Conservation (phyloP, 2,113 vertebrate genomes). For the Megalops atlanticus region DNA sequence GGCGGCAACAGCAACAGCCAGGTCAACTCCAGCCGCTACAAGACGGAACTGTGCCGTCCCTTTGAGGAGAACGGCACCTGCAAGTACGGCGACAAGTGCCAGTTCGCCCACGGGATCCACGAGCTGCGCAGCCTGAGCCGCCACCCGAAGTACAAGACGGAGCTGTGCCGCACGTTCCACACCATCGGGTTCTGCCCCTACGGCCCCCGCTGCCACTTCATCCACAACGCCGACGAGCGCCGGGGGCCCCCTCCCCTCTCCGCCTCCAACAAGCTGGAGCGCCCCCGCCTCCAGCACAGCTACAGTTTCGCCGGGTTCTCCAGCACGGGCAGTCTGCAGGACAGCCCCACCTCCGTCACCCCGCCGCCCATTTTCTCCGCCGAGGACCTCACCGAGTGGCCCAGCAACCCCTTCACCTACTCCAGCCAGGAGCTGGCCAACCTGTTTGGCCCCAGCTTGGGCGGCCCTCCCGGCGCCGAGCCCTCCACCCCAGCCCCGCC, state of each 20-base stretch:
- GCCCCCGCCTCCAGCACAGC: conserved; percentile 96
- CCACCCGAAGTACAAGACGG: conserved; percentile 98
- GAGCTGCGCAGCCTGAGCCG: conserved; percentile 96
- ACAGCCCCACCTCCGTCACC: conserved; percentile 96
- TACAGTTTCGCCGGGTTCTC: conserved; percentile 96
- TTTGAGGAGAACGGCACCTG: conserved; percentile 96
- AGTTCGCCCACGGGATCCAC: conserved; percentile 95
- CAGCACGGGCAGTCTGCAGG: conserved; percentile 84
- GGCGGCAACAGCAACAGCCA: conserved; percentile 75
- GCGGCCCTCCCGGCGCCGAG: conserved; percentile 75
- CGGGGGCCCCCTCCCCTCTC: conserved; percentile 81
- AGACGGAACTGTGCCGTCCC: conserved; percentile 96
- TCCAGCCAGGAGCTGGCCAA: conserved; percentile 98
- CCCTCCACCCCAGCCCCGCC: conserved; percentile 62
- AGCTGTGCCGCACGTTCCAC: conserved; percentile 99
- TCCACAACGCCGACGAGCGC: conserved; percentile 95
- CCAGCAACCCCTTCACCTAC: conserved; percentile 96
- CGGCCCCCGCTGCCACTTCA: conserved; percentile 97
- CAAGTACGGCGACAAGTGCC: conserved; percentile 98
- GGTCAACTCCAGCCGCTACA: conserved; percentile 98
- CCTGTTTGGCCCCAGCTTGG: conserved; percentile 89
- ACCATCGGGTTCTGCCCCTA: conserved; percentile 98
- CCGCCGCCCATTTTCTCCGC: conserved; percentile 90
- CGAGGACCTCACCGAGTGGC: conserved; percentile 86
- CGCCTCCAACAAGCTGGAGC: conserved; percentile 77